These are phyloP conservation scores for Drosophila lacertosa DNA, from an alignment of 1,140 invertebrate genomes.

Conservation along the genomic window DNA sequence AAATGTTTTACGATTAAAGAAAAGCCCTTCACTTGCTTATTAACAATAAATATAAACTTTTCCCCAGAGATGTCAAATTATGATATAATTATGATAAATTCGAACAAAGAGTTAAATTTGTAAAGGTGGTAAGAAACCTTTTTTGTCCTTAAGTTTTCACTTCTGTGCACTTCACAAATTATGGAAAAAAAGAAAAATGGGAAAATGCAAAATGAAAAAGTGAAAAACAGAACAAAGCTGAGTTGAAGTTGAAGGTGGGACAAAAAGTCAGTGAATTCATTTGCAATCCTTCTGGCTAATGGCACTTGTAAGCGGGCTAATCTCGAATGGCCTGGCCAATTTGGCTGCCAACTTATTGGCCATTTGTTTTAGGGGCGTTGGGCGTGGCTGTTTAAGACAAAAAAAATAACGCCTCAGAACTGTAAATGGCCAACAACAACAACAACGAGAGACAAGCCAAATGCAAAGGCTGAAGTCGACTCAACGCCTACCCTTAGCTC, in stretches of 20 bases:
- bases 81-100: too few species aligned
- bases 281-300: slow-evolving; percentile 49
- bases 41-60: too few species aligned
- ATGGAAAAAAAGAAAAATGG: slow-evolving; percentile 3
- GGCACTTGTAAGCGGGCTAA: slow-evolving; percentile 61
- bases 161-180: slow-evolving; percentile 2
- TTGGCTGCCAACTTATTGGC: slow-evolving; percentile 52
- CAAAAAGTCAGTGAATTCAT: slow-evolving; percentile 51
- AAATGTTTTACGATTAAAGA: too few species aligned
- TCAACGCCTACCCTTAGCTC: slow-evolving; percentile 1
- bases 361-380: slow-evolving; percentile 40
- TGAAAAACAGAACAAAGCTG: neutral
- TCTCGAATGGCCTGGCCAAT: slow-evolving; percentile 58
- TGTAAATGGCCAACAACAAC: slow-evolving; percentile 65
- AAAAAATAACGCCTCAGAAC: slow-evolving; percentile 75
- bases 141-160: slow-evolving; percentile 22
- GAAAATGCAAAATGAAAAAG: slow-evolving; percentile 4
- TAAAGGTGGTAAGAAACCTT: neutral
- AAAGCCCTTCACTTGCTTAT: too few species aligned
- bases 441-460: slow-evolving; percentile 44
- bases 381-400: slow-evolving; percentile 66
- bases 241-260: neutral
- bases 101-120: too few species aligned
- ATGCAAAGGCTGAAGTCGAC: slow-evolving; percentile 20
- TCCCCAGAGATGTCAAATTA: too few species aligned